These are phyloP conservation scores for Galendromus occidentalis DNA, from an alignment of 1,140 invertebrate genomes.

Conservation along the genomic window DNA sequence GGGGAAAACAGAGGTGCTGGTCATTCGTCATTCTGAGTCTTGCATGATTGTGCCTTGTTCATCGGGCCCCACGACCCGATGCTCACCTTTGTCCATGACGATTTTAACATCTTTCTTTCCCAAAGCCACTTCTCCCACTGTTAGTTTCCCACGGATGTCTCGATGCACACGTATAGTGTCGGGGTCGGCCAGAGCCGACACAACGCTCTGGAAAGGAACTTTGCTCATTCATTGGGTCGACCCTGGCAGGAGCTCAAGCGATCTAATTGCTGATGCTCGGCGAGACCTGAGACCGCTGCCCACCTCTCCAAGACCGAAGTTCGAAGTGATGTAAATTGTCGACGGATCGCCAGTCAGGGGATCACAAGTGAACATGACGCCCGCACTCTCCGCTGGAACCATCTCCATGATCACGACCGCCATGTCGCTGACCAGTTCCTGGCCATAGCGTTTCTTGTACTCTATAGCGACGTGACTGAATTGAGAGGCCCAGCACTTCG, in stretches of 20 bases:
- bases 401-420: constrained; percentile 57
- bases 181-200: constrained; percentile 48
- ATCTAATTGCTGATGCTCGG: too few relatives aligned
- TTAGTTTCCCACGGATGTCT: not conserved
- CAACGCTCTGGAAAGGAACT: constrained; percentile 40
- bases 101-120: constrained; percentile 3
- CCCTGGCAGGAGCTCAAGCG: too few relatives aligned
- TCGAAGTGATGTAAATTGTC: constrained; percentile 46
- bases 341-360: constrained; percentile 44
- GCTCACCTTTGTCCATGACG: not conserved
- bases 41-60: too few relatives aligned
- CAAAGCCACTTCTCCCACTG: not conserved
- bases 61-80: too few relatives aligned
- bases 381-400: constrained; percentile 44
- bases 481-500: constrained; percentile 54
- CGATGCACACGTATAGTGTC: constrained; percentile 32
- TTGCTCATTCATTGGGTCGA: too few relatives aligned
- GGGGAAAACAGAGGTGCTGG: too few relatives aligned
- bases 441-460: constrained; percentile 45
- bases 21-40: too few relatives aligned
- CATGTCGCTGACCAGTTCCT: constrained; percentile 41
- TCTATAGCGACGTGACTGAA: constrained; percentile 48
- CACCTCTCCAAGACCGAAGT: constrained; percentile 58
- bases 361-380: constrained; percentile 57
- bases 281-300: not conserved